Percentiles rank a stretch among this genome's conserved stretches.
Evolutionary conservation across 2,797 vertebrate species (phyloP).

Genomic region (Mus caroli): DNA sequence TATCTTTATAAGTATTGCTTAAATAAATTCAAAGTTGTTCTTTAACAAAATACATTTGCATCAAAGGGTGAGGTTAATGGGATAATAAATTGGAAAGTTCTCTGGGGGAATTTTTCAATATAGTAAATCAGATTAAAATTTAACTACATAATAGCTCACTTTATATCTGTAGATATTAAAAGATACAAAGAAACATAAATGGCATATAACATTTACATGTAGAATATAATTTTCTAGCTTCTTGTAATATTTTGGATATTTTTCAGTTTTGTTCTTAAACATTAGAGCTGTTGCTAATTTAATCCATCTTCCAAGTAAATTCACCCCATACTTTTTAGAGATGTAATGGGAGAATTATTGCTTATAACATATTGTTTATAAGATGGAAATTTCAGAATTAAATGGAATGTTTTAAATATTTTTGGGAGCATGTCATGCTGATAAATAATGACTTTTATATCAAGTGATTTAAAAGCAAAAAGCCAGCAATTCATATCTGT

Average conservation of each 20-base stretch:
- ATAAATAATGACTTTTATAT: neutral
- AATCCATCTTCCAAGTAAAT: neutral
- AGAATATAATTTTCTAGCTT: neutral
- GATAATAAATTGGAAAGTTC: neutral
- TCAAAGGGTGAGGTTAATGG: neutral
- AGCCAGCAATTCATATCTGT: neutral
- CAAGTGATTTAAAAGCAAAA: neutral
- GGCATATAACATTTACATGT: neutral
- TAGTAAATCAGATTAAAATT: neutral
- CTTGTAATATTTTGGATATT: neutral
- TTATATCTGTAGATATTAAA: conserved; percentile 57
- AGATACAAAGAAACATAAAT: neutral
- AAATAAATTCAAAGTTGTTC: neutral
- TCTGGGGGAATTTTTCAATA: neutral
- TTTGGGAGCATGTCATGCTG: neutral
- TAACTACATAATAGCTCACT: neutral
- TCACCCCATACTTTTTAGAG: neutral
- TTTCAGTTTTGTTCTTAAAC: neutral
- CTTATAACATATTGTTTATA: neutral
- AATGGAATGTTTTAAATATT: neutral
- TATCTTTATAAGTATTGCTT: neutral
- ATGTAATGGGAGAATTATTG: neutral
- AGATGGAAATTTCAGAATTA: conserved; percentile 11
- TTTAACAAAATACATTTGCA: neutral
- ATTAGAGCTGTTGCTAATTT: neutral